A percentile compares a stretch with the other conserved stretches of the same genome.
phyloP scores from a whole-genome alignment of 1,140 invertebrate species.

The Paralvinella palmiformis region DNA sequence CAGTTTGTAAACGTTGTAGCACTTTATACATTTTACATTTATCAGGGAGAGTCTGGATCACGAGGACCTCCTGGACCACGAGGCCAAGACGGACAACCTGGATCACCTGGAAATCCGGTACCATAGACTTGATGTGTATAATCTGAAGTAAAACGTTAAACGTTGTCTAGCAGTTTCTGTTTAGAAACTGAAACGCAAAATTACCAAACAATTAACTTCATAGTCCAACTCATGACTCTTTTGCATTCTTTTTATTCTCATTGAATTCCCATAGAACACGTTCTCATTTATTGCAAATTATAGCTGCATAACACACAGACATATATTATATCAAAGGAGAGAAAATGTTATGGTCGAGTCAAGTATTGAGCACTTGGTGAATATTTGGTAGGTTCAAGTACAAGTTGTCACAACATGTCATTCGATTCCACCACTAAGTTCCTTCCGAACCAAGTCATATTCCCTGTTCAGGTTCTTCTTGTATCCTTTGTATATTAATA shows the following conservation, averaged over 20 bases:
- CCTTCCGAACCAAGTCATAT: too few species aligned
- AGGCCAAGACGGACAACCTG: conserved; percentile 14
- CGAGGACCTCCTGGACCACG: not conserved
- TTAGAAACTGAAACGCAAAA: not conserved
- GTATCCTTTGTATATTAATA: too few species aligned
- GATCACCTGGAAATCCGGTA: conserved; percentile 1
- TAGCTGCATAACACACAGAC: too few species aligned
- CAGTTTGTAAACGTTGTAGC: not conserved
- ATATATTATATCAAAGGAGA: too few species aligned
- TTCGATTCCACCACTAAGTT: too few species aligned
- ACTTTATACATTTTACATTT: not conserved
- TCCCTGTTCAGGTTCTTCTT: too few species aligned
- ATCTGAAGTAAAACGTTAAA: not conserved
- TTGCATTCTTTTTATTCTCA: not conserved
- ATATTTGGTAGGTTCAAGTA: too few species aligned
- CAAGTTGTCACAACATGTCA: too few species aligned
- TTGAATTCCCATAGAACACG: too few species aligned
- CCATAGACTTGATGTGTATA: not conserved
- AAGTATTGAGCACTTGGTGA: too few species aligned
- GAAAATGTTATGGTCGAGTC: too few species aligned
- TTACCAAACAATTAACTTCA: not conserved
- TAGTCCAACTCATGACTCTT: not conserved
- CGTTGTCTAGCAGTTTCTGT: not conserved
- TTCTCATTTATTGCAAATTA: too few species aligned
- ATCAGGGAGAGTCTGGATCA: conserved; percentile 2